These are phyloP conservation scores for Sebastes alutus DNA, from an alignment of 2,797 vertebrate genomes.

Conservation along the genomic window DNA sequence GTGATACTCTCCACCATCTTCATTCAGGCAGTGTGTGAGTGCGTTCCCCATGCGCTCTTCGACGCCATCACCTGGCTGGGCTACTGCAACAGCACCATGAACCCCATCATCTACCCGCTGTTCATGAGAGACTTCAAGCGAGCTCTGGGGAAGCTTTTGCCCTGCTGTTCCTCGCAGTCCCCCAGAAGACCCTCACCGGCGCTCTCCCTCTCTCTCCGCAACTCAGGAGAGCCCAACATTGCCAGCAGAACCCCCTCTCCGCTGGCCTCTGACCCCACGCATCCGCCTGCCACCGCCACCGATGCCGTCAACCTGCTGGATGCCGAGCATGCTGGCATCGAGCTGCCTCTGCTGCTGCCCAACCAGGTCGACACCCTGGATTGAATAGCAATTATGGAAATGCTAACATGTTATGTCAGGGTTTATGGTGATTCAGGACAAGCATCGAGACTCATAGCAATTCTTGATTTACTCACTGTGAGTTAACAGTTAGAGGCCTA, in stretches of 20 bases:
- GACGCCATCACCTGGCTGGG: constrained; percentile 97
- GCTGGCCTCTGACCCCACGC: constrained; percentile 77
- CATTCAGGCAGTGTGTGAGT: constrained; percentile 91
- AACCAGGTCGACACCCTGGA: constrained; percentile 83
- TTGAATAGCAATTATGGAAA: constrained; percentile 60
- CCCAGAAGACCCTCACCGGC: constrained; percentile 87
- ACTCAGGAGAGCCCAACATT: constrained; percentile 90
- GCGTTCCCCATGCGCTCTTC: constrained; percentile 87
- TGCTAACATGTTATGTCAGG: neutral
- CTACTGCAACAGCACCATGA: constrained; percentile 99
- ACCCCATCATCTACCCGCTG: constrained; percentile 97
- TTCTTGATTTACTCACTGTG: neutral
- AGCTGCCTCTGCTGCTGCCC: constrained; percentile 75
- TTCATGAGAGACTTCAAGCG: constrained; percentile 99
- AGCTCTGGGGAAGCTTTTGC: constrained; percentile 90
- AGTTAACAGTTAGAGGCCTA: neutral
- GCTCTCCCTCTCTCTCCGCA: constrained; percentile 91
- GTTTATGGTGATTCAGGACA: neutral
- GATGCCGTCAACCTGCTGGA: constrained; percentile 83
- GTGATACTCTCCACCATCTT: neutral
- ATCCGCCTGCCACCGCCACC: constrained; percentile 66
- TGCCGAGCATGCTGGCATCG: constrained; percentile 63
- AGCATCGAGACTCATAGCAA: neutral
- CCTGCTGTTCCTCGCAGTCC: constrained; percentile 83
- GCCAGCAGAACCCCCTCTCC: constrained; percentile 82